phyloP scores from a whole-genome alignment of 2,113 vertebrate genomes.

The Pangasianodon hypophthalmus region DNA sequence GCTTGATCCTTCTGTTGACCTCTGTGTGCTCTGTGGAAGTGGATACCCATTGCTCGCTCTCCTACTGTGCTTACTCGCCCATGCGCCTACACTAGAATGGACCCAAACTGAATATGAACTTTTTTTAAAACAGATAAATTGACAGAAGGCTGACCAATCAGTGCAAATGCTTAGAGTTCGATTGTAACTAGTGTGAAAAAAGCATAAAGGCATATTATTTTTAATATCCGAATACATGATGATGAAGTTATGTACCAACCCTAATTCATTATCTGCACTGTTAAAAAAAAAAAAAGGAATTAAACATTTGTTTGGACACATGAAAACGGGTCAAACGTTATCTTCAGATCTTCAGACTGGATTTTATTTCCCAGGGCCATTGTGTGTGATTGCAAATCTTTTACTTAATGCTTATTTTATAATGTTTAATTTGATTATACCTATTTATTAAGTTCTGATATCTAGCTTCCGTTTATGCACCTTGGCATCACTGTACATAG shows the following conservation, averaged over 20 bases:
- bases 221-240: not conserved
- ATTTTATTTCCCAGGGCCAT: not conserved
- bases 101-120: not conserved
- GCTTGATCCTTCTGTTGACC: conserved; percentile 86
- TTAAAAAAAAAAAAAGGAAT: not conserved
- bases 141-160: not conserved
- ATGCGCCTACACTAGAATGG: not conserved
- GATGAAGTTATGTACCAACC: not conserved
- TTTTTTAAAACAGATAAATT: not conserved
- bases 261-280: not conserved
- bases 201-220: not conserved
- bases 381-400: not conserved
- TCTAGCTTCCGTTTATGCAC: not conserved
- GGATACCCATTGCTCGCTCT: conserved; percentile 26
- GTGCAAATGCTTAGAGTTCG: not conserved
- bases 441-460: not conserved
- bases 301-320: not conserved
- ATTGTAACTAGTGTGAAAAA: not conserved
- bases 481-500: not conserved
- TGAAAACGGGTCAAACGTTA: not conserved
- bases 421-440: not conserved
- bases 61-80: conserved; percentile 32
- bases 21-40: conserved; percentile 61
- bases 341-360: not conserved
- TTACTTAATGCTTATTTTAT: not conserved